A percentile compares a stretch with the other conserved stretches of the same genome.
phyloP scores from a whole-genome alignment of 1,140 invertebrate genomes.

The Drosophila athabasca region DNA sequence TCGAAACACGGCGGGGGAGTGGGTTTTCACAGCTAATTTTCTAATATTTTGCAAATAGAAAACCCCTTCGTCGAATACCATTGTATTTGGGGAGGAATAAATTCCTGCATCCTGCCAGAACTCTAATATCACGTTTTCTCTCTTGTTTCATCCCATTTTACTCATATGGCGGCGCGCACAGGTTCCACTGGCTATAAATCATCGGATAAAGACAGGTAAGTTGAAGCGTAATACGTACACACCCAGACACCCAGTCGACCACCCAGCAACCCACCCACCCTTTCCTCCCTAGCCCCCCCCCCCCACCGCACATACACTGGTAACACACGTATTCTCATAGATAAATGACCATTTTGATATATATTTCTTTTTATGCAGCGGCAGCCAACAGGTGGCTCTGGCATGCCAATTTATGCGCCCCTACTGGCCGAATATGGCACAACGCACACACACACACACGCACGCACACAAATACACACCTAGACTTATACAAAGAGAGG shows the following conservation, averaged over 20 bases:
- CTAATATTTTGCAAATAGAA: constrained; percentile 34
- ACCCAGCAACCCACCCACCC: constrained; percentile 4
- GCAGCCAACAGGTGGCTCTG: constrained; percentile 74
- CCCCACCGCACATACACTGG: neutral
- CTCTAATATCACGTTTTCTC: constrained; percentile 43
- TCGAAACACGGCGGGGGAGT: constrained; percentile 7
- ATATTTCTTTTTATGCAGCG: constrained; percentile 57
- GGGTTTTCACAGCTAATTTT: constrained; percentile 42
- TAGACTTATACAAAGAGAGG: constrained; percentile 3
- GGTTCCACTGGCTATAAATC: constrained; percentile 83
- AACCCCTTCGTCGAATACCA: constrained; percentile 25
- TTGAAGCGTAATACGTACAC: constrained; percentile 68
- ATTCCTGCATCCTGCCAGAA: constrained; percentile 33
- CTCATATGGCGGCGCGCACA: constrained; percentile 34
- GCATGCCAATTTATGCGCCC: constrained; percentile 73
- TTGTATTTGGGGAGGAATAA: constrained; percentile 27
- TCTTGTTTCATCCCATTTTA: constrained; percentile 37
- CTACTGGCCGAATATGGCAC: constrained; percentile 47
- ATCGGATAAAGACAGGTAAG: constrained; percentile 84
- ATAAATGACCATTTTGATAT: constrained; percentile 74
- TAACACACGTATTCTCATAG: constrained; percentile 22
- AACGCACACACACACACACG: constrained; percentile 17
- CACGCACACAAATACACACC: neutral
- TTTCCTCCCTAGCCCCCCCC: neutral
- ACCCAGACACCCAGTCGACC: constrained; percentile 7